Percentiles rank a stretch among this genome's conserved stretches.
Conservation (phyloP, 1,140 invertebrate species). For the Nebria ingens region DNA sequence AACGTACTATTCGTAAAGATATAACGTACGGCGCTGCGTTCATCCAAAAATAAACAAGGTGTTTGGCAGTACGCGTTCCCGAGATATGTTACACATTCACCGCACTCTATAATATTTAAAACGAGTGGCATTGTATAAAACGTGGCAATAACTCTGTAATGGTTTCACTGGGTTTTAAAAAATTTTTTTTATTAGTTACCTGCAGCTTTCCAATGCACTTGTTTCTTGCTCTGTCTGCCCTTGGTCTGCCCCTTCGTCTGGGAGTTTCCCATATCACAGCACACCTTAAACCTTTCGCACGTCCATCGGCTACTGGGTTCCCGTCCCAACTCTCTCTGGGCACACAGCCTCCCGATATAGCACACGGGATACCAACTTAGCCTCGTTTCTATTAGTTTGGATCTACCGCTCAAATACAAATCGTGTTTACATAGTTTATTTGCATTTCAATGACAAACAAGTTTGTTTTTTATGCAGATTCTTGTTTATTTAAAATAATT, state of each 20-base stretch:
- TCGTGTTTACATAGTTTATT: too few species aligned
- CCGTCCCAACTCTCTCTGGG: not conserved
- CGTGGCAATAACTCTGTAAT: too few species aligned
- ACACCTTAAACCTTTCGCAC: constrained; percentile 38
- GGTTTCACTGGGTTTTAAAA: too few species aligned
- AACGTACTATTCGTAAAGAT: constrained; percentile 11
- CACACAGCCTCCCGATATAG: not conserved
- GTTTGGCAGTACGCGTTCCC: not conserved
- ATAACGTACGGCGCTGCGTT: constrained; percentile 12
- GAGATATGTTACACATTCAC: not conserved
- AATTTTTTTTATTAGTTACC: constrained; percentile 36
- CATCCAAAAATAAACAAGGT: constrained; percentile 10
- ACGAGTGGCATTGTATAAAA: too few species aligned
- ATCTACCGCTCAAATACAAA: not conserved
- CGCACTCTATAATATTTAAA: not conserved
- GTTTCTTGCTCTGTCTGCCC: constrained; percentile 43
- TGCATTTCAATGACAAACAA: too few species aligned
- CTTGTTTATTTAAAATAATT: too few species aligned
- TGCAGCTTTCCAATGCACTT: constrained; percentile 60
- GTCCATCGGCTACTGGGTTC: not conserved
- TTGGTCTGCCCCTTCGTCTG: constrained; percentile 26
- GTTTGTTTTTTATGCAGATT: too few species aligned
- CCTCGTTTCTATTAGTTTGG: too few species aligned
- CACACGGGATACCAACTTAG: not conserved
- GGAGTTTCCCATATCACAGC: constrained; percentile 50